Conservation (phyloP, 2,888 invertebrate species). For the Chaitophorus viminalis region DNA sequence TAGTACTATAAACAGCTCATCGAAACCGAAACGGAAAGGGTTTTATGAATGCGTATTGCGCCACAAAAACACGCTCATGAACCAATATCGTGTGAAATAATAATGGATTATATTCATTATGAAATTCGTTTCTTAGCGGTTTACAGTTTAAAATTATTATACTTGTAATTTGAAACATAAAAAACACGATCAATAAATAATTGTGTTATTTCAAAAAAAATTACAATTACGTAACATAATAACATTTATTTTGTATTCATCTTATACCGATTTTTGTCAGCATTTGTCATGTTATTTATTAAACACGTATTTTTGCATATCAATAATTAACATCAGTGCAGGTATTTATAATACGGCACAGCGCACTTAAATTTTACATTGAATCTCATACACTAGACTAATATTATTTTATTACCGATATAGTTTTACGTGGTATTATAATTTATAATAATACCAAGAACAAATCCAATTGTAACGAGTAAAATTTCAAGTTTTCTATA, state of each 20-base stretch:
- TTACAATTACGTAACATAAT: neutral
- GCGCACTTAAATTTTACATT: neutral
- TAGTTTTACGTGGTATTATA: neutral
- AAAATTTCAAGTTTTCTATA: neutral
- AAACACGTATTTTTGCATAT: neutral
- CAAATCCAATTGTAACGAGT: conserved; percentile 15
- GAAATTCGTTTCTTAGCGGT: conserved; percentile 27
- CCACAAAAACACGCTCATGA: conserved; percentile 19
- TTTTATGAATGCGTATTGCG: conserved; percentile 22
- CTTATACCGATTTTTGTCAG: neutral
- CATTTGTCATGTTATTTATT: neutral
- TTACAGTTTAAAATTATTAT: neutral
- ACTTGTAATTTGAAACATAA: conserved; percentile 20
- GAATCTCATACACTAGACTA: neutral
- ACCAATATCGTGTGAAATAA: conserved; percentile 19
- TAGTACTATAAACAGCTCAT: neutral
- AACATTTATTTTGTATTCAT: neutral
- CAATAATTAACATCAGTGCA: neutral
- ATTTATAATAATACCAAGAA: conserved; percentile 2
- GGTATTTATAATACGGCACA: neutral
- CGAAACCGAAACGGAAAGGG: conserved; percentile 1
- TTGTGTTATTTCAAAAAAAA: conserved; percentile 9
- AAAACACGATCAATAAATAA: neutral
- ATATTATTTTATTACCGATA: neutral
- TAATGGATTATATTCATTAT: conserved; percentile 39